Evolutionary conservation across 92 coral and sea anemone genomes (phyloP), one percentile per base, ranked within the genome.

Genomic region (Porites divaricata): DNA sequence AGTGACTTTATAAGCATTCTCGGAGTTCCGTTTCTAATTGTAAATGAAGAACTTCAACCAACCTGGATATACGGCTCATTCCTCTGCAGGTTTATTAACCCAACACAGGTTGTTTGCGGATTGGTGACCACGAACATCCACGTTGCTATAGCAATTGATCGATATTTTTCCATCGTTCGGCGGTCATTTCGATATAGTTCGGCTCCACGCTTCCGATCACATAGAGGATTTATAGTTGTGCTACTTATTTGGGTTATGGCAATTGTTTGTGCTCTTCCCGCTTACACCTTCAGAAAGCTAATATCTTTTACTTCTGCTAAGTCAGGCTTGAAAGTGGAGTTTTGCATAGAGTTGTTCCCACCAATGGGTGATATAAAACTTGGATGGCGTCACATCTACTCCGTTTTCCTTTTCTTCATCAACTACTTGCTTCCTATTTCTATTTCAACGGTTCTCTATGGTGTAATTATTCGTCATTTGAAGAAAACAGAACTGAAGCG

Each of bases 81-180:
- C 41, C 87, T 91, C 72, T 91, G 94, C 63, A 85, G 64, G 49
- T 67, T 83, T 72, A 74, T 91, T 2, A 91, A 88, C 75, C 95
- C 95, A 63, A 84, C 90, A 28, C 95, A 91, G 76, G 92, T 91
- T 45, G 91, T 76, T 22, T 88, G 92, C 45, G 91, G 90, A 16
- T 84, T 91, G 83, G 86, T 88, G 21, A 91, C 92, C 21, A 88
- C 95, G 20, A 91, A 91, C 57, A 90, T 91, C 21, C 95, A 91
- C 71, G 90, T 88, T 63, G 90, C 78, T 56, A 90, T 91, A 69
- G 79, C 95, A 35, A 57, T 85, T 21, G 95, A 91, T 59, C 79
- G 90, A 24, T 85, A 85, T 90, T 78, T 74, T 75, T 82, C 92
- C 57, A 84, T 89, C 65, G 83, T 75, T 25, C 79, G 79, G n/a